Percentiles rank a stretch among this genome's conserved stretches.
These are phyloP conservation scores for Dendroctonus valens DNA, from an alignment of 1,140 invertebrate genomes.

Conservation along the genomic window DNA sequence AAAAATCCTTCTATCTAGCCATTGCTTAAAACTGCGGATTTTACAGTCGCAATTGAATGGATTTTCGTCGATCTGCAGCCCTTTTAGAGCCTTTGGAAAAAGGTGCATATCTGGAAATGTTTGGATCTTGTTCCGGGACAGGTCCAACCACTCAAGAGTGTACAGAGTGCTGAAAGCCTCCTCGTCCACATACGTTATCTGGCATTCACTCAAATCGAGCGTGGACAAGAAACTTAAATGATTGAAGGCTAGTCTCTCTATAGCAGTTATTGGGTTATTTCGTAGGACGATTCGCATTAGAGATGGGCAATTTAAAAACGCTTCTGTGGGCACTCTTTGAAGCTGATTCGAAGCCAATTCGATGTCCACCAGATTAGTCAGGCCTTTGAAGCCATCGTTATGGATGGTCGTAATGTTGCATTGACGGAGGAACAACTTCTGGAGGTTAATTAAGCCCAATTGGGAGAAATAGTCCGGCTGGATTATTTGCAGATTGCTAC, in stretches of 20 bases:
- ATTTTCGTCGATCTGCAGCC: constrained; percentile 68
- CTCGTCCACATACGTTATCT: constrained; percentile 70
- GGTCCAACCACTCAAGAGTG: constrained; percentile 77
- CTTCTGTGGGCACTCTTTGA: constrained; percentile 69
- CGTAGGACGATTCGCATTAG: constrained; percentile 77
- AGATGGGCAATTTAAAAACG: constrained; percentile 72
- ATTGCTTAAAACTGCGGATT: constrained; percentile 69
- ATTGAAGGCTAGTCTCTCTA: constrained; percentile 70
- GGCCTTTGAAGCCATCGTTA: constrained; percentile 72
- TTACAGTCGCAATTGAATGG: constrained; percentile 86
- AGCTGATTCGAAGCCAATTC: constrained; percentile 81
- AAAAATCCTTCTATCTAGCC: constrained; percentile 72
- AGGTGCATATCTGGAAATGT: constrained; percentile 66
- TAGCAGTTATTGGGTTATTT: constrained; percentile 71
- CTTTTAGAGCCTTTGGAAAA: constrained; percentile 69
- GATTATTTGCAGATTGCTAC: constrained; percentile 74
- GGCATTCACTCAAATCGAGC: constrained; percentile 78
- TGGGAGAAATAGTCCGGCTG: constrained; percentile 72
- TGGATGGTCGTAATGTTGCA: constrained; percentile 75
- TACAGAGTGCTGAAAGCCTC: constrained; percentile 78
- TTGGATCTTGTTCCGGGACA: constrained; percentile 76
- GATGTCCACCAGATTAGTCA: constrained; percentile 84
- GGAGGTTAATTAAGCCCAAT: constrained; percentile 78
- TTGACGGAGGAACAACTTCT: constrained; percentile 76
- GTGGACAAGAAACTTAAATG: constrained; percentile 71